phyloP scores from a whole-genome alignment of 2,113 vertebrate genomes.

The Progne subis region DNA sequence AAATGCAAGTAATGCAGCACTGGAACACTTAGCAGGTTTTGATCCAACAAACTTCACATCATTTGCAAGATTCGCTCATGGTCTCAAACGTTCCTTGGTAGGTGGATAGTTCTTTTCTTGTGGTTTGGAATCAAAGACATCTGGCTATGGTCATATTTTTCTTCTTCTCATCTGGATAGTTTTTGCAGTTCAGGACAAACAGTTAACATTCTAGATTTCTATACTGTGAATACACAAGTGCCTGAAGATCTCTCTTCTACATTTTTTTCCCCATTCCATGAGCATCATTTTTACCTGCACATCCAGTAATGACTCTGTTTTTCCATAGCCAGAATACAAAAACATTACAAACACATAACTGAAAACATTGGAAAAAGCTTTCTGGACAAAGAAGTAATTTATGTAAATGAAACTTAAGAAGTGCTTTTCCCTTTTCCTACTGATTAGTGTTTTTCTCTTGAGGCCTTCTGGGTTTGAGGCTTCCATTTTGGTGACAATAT shows the following conservation, averaged over 20 bases:
- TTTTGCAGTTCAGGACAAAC: neutral
- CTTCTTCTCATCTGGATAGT: neutral
- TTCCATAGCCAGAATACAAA: conserved; percentile 1
- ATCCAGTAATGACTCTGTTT: neutral
- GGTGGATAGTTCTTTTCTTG: neutral
- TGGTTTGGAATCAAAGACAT: neutral
- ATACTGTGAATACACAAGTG: neutral
- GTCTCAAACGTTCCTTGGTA: neutral
- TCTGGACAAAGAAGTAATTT: neutral
- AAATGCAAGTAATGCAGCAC: neutral
- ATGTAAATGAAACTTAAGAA: conserved; percentile 30
- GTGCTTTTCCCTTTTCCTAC: neutral
- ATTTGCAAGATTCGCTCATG: neutral
- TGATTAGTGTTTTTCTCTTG: conserved; percentile 25
- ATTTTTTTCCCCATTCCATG: neutral
- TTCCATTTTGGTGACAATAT: conserved; percentile 11
- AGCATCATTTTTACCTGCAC: neutral
- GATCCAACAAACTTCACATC: neutral
- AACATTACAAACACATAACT: neutral
- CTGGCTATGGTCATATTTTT: neutral
- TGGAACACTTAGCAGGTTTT: neutral
- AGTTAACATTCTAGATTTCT: neutral
- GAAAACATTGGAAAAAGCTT: neutral
- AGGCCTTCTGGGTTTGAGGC: neutral
- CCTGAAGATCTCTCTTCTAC: neutral